phyloP scores from a whole-genome alignment of 2,888 invertebrate species.

The Eilema depressum region DNA sequence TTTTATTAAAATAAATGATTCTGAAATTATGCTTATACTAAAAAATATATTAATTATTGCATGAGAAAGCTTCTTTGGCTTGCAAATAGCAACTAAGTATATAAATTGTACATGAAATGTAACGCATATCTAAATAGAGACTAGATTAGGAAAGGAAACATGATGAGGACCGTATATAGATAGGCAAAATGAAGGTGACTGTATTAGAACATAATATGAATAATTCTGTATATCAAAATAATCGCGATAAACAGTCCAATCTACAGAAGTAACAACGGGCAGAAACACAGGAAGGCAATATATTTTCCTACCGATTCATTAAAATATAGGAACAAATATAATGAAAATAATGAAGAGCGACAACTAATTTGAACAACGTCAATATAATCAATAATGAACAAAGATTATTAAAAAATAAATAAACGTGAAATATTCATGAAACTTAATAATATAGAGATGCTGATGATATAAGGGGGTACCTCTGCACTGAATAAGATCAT shows the following conservation, averaged over 20 bases:
- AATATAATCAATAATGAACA: background rate
- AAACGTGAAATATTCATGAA: background rate
- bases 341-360: background rate
- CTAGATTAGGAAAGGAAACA: conserved; percentile 46
- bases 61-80: conserved; percentile 1
- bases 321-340: background rate
- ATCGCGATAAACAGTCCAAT: background rate
- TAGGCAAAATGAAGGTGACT: too few relatives aligned
- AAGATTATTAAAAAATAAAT: too few relatives aligned
- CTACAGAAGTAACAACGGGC: background rate
- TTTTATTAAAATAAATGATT: background rate
- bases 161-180: too few relatives aligned
- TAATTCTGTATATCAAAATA: background rate
- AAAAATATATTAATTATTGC: background rate
- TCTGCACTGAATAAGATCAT: background rate
- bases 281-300: background rate
- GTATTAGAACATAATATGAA: too few relatives aligned
- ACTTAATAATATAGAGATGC: too few relatives aligned
- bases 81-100: background rate
- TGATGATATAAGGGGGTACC: too few relatives aligned
- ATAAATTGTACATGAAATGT: conserved; percentile 3
- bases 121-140: conserved; percentile 38
- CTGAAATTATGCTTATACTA: background rate
- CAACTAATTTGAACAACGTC: background rate
- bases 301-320: background rate